phyloP scores from a whole-genome alignment of 2,888 invertebrate genomes.

The Drosophila macrospina region DNA sequence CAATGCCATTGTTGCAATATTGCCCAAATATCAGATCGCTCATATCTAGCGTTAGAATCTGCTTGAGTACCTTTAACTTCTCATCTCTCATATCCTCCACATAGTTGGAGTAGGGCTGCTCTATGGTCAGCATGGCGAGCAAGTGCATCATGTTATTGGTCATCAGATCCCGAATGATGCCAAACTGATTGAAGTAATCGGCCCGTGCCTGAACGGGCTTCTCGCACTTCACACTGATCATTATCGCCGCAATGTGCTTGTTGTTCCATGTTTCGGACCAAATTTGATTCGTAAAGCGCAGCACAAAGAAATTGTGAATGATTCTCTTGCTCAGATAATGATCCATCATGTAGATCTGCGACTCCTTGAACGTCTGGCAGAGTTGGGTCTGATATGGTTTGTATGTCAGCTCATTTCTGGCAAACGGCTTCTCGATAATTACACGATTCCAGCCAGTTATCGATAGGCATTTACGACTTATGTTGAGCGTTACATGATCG shows the following conservation, averaged over 20 bases:
- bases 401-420: constrained; percentile 51
- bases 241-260: constrained; percentile 57
- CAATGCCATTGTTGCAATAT: constrained; percentile 57
- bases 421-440: constrained; percentile 69
- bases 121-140: constrained; percentile 59
- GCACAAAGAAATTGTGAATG: constrained; percentile 57
- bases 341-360: constrained; percentile 70
- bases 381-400: constrained; percentile 52
- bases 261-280: constrained; percentile 68
- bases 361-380: constrained; percentile 64
- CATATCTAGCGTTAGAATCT: constrained; percentile 46
- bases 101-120: constrained; percentile 61
- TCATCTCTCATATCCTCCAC: constrained; percentile 65
- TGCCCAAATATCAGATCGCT: constrained; percentile 61
- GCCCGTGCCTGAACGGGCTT: constrained; percentile 49
- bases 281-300: constrained; percentile 63
- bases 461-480: constrained; percentile 55
- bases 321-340: constrained; percentile 60
- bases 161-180: constrained; percentile 69
- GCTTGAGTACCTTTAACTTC: constrained; percentile 51
- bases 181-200: constrained; percentile 65
- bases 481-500: constrained; percentile 54
- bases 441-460: constrained; percentile 58
- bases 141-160: constrained; percentile 70
- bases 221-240: constrained; percentile 64